Evolutionary conservation across 2,888 invertebrate genomes (phyloP).

Genomic region (Cataglyphis rosenhaueri): DNA sequence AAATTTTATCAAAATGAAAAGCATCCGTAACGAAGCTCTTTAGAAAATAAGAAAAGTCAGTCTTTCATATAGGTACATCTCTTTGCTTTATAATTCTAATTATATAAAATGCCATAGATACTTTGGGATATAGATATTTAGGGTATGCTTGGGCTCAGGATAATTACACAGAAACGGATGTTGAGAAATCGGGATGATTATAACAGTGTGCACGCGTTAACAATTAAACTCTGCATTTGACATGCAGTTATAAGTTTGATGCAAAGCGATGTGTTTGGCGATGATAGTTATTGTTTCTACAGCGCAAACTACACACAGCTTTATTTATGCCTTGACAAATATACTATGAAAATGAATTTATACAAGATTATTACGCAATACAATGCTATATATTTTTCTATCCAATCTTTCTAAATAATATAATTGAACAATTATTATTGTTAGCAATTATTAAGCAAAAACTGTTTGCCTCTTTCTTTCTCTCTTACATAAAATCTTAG

Average conservation of each 20-base stretch:
- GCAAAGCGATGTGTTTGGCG: background rate
- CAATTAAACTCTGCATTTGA: slow-evolving; percentile 15
- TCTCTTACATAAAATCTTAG: background rate
- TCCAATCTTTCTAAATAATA: background rate
- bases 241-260: background rate
- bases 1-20: slow-evolving; percentile 23
- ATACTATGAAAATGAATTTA: slow-evolving; percentile 5
- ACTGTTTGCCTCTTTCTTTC: too few species aligned
- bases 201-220: background rate
- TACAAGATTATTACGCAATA: background rate
- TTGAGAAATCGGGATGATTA: slow-evolving; percentile 14
- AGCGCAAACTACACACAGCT: background rate
- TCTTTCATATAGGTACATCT: background rate
- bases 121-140: background rate
- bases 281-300: slow-evolving; percentile 14
- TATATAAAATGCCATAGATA: background rate
- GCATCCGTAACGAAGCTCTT: background rate
- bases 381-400: background rate
- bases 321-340: background rate
- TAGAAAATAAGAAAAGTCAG: background rate
- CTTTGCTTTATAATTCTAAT: slow-evolving; percentile 4
- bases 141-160: background rate
- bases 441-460: background rate
- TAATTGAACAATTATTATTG: background rate
- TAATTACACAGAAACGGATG: background rate